Conservation (phyloP, 2,113 vertebrate species). For the Porphyrio hochstetteri region DNA sequence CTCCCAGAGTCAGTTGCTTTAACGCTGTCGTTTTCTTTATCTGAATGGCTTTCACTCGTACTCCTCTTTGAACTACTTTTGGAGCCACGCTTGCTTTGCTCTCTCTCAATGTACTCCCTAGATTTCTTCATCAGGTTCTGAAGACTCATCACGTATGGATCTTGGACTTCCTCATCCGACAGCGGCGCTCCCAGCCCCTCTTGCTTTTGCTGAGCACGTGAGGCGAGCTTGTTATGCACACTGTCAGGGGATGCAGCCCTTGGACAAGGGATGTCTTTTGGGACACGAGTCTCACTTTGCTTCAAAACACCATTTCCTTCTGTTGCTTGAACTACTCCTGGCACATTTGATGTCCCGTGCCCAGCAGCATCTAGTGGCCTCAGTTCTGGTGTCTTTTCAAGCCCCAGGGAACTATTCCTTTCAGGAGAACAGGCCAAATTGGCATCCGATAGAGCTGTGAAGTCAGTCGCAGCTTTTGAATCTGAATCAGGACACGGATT, state of each 20-base stretch:
- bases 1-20: constrained; percentile 49
- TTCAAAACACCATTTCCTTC: constrained; percentile 18
- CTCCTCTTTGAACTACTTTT: constrained; percentile 59
- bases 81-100: constrained; percentile 76
- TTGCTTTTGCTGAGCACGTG: constrained; percentile 13
- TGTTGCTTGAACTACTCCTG: background rate
- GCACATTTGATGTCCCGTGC: background rate
- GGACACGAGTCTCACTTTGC: background rate
- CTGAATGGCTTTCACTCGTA: constrained; percentile 71
- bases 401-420: background rate
- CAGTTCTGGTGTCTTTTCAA: constrained; percentile 41
- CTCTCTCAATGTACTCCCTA: constrained; percentile 85
- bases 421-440: constrained; percentile 6
- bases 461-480: constrained; percentile 54
- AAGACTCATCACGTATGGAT: constrained; percentile 79
- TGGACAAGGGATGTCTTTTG: background rate
- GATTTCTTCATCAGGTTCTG: constrained; percentile 91
- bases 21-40: constrained; percentile 80
- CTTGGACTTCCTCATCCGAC: constrained; percentile 55
- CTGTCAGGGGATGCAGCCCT: background rate
- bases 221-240: background rate
- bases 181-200: background rate
- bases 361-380: background rate
- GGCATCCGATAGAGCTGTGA: constrained; percentile 52
- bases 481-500: constrained; percentile 48